Evolutionary conservation across 1,140 invertebrate genomes (phyloP), one percentile per base, ranked within the genome.

Genomic region (Ips typographus): DNA sequence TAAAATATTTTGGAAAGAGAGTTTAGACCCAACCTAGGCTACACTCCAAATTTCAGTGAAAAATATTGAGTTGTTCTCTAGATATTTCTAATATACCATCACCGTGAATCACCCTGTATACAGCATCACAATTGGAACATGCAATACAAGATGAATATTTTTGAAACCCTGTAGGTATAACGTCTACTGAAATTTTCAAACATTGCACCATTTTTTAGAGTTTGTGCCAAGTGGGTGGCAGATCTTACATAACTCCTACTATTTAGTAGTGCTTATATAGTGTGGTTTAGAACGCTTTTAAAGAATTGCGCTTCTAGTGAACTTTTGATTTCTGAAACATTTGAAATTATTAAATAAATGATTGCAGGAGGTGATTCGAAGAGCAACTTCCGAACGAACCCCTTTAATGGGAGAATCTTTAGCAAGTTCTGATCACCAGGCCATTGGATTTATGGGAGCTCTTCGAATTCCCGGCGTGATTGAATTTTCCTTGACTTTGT

Each of bases 401-500:
- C 79, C 80, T 52, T 78, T 85, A 1, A 57, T 85, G 8, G 36
- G 74, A 1, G 44, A 72, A 55, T 55, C 52, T 37, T 38, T 5
- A 36, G 7, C 53, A 5, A 37, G 58, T 40, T 64, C 67, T 51
- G 44, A 62, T 2, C 82, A 85, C 68, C 86, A 81, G 67, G 91
- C 94, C 2, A 91, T 96, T 68, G 89, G 92, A 61, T 90, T 96
- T 70, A 74, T 87, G 0, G 88, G 87, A 43, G 94, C 95, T 40
- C 80, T 95, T 0, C 82, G 82, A 72, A 95, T 96, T 77, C 94
- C 94, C n/a, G 96, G 96, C 37, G 96, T 99, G 1, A 76, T 96
- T 2, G 96, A 98, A 82, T 99, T 94, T 83, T 95, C 96, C 0
- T 78, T 98, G 1, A 94, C 93, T 44, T 83, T 99, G 42, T 98